A percentile compares a stretch with the other conserved stretches of the same genome.
Evolutionary conservation across 2,113 vertebrate genomes (phyloP).

Genomic region (Pelodiscus sinensis): DNA sequence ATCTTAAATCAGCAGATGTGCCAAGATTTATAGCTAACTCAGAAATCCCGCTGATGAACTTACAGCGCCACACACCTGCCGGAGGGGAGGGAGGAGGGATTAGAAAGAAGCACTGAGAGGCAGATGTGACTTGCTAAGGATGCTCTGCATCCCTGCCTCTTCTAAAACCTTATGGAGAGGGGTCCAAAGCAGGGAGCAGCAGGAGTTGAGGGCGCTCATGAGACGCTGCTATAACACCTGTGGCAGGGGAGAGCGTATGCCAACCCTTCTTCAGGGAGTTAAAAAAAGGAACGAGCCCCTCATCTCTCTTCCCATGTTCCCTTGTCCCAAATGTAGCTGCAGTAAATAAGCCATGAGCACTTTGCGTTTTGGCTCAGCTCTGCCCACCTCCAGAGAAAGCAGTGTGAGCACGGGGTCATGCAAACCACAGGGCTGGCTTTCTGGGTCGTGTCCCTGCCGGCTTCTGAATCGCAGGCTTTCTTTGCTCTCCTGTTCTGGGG

Average conservation of each 20-base stretch:
- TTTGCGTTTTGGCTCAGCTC: not conserved
- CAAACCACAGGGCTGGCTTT: not conserved
- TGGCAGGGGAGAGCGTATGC: not conserved
- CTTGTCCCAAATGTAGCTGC: not conserved
- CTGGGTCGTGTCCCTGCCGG: not conserved
- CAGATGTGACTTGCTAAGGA: not conserved
- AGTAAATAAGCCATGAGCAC: not conserved
- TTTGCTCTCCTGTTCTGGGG: not conserved
- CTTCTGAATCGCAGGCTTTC: not conserved
- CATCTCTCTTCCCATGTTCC: not conserved
- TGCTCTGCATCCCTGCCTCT: not conserved
- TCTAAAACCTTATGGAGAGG: conserved; percentile 6
- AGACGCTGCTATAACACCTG: not conserved
- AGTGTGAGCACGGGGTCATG: not conserved
- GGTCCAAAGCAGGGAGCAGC: not conserved
- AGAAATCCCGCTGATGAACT: not conserved
- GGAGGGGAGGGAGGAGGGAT: not conserved
- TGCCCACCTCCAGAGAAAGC: not conserved
- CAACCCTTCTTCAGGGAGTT: not conserved
- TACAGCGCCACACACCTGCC: not conserved
- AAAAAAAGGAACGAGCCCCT: not conserved
- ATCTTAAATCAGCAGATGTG: not conserved
- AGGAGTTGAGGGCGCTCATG: not conserved
- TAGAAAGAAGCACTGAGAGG: not conserved
- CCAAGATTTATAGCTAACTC: not conserved